phyloP scores from a whole-genome alignment of 2,113 vertebrate genomes.

The Ammodytes dubius region DNA sequence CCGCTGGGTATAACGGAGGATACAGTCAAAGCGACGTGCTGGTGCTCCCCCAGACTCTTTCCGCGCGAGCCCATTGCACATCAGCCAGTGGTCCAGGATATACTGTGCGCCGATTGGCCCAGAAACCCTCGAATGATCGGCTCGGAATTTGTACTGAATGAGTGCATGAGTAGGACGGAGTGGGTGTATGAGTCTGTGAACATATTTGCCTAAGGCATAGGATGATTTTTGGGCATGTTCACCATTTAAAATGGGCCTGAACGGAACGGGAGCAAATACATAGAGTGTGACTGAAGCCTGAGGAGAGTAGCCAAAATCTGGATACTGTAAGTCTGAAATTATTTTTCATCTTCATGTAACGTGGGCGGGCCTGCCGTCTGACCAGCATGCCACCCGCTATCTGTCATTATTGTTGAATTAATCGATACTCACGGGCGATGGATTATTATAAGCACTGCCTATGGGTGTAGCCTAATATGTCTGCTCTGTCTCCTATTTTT shows the following conservation, averaged over 20 bases:
- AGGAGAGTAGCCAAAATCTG: slow-evolving; percentile 26
- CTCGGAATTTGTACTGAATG: slow-evolving; percentile 66
- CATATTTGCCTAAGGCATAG: slow-evolving; percentile 12
- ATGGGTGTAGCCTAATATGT: not conserved
- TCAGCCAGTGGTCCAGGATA: slow-evolving; percentile 30
- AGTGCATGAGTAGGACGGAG: slow-evolving; percentile 4
- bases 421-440: not conserved
- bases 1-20: not conserved
- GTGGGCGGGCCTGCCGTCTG: slow-evolving; percentile 13
- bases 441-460: not conserved
- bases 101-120: slow-evolving; percentile 68
- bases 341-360: slow-evolving; percentile 1
- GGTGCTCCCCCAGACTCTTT: too few relatives aligned
- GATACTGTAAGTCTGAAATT: slow-evolving; percentile 61
- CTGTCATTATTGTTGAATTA: not conserved
- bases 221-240: slow-evolving; percentile 11
- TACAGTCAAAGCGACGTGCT: not conserved
- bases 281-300: slow-evolving; percentile 27
- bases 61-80: slow-evolving; percentile 48
- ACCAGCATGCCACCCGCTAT: not conserved
- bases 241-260: slow-evolving; percentile 19
- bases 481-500: not conserved
- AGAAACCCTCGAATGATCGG: slow-evolving; percentile 81
- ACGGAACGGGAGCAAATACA: not conserved
- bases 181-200: slow-evolving; percentile 48